Percentiles rank a stretch among this genome's conserved stretches.
Evolutionary conservation across 1,140 invertebrate species (phyloP).

Genomic region (Diabrotica undecimpunctata): DNA sequence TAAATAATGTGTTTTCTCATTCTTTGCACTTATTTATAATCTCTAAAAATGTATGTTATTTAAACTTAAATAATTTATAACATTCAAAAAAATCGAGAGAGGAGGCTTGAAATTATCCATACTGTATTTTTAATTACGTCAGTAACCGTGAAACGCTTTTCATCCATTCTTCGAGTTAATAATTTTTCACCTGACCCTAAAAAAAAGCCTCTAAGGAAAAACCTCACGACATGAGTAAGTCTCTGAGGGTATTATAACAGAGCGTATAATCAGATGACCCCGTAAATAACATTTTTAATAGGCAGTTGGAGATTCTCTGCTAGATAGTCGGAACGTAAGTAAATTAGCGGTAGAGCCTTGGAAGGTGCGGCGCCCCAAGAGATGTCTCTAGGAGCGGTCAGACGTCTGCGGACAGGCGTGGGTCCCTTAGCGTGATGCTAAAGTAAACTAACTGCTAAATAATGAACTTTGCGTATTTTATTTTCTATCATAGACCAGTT

Average conservation of each 20-base stretch:
- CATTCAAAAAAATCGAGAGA: no score
- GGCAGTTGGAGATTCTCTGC: conserved; percentile 22
- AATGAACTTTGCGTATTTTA: conserved; percentile 42
- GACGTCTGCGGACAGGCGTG: conserved; percentile 37
- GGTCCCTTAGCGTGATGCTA: conserved; percentile 44
- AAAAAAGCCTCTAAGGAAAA: not conserved
- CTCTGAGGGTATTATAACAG: not conserved
- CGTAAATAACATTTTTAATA: conserved; percentile 31
- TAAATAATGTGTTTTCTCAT: no score
- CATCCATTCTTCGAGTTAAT: not conserved
- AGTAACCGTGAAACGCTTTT: not conserved
- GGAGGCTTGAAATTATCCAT: no score
- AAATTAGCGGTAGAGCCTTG: conserved; percentile 38
- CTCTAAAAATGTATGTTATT: no score
- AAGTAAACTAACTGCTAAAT: conserved; percentile 42
- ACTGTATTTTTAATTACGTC: no score
- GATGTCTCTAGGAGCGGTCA: conserved; percentile 44
- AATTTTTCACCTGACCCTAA: not conserved
- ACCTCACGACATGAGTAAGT: not conserved
- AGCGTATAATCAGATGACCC: conserved; percentile 14
- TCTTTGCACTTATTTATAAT: no score
- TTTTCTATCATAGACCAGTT: conserved; percentile 28
- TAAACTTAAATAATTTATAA: no score
- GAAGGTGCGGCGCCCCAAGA: conserved; percentile 42
- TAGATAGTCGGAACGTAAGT: conserved; percentile 35